Base-by-base conservation (phyloP, 2,888 invertebrate species). In the Choristoneura rosaceana region DNA sequence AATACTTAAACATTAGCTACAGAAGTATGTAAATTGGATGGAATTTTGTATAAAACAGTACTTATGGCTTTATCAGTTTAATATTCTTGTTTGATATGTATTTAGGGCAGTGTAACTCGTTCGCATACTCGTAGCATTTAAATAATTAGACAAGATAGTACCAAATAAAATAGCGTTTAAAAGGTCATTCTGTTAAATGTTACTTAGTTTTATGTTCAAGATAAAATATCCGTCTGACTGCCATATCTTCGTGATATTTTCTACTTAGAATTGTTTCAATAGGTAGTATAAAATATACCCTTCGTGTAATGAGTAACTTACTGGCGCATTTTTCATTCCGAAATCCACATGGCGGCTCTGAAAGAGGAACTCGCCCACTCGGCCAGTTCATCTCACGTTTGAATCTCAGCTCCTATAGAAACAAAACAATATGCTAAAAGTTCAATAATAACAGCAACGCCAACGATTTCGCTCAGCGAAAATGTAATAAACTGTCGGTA, bases 291-390 rank as follows among this genome's bases (percentile, higher is more conserved):
- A 47, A 52, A 43, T 43, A 43, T 43, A 12, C 10, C 43, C 10
- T 43, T 43, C 10, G 43, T 4, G 43, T 43, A 43, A 43, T 33
- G 9, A 17, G 15, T 45, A 65, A 63, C 97, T 96, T 95, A 98
- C 98, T 96, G 84, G 97, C 97, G 89, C 99, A 99, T 87, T 97
- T 97, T 92, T 98, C 98, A 69, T 97, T 98, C 47, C 96, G 94
- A 88, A 98, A 99, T n/a, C 99, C 99, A 88, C 99, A 99, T 38
- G 94, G 94, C 0, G 98, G 99, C 81, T 97, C 98, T 2, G 98
- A 97, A 15, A 97, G 95, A 0, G 99, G 98, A 52, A 96, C 97
- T 61, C 94, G 93, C 9, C 96, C 96, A 12, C 95, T 95, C 34
- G 97, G 95, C 98, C 98, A 99, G 76, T 96, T 95, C 79, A 98